Base-by-base conservation (phyloP, 2,113 vertebrate genomes). In the Catharus fuscescens region DNA sequence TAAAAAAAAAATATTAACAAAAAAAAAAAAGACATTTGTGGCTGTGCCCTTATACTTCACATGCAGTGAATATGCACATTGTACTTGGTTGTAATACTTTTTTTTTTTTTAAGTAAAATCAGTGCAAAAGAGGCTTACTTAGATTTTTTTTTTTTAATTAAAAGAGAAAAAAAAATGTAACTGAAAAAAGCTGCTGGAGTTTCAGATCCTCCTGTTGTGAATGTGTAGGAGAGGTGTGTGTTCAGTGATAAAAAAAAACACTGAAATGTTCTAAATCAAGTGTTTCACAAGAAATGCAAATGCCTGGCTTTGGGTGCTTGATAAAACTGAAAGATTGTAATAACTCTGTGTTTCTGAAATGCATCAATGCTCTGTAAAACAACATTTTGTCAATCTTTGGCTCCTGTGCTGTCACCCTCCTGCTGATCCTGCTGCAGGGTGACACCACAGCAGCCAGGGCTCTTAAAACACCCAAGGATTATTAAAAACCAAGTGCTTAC, bases 51-150 rank as follows among this genome's bases (percentile, higher is more conserved):
- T 98, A 98, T 98, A 98, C 98, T 98, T 34, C 97, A 97, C 97
- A 96, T 93, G 96, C 97, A 98, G 98, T 98, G 96, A 97, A 97
- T 95, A 97, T 98, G 98, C 98, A 98, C 96, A 95, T 98, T 97
- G 97, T 95, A 97, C 96, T 94, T 94, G 90, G 83, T 95, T 87
- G 57, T 97, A 89, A 95, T 93, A 47, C 98, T 85, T 97, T 98
- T 98, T 85, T 97, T 98, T 98, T 86, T 48, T 48, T 48, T 8
- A 18, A 29, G 94, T 92, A 50, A 94, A 97, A 81, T 93, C 97
- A 96, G 97, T 98, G 98, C 97, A 97, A 96, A 95, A 97, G 66
- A 97, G 92, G 47, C 96, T 96, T 95, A 94, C 96, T 92, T 94
- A 93, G 94, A 86, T 71, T 95, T 96, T 96, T 91, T 69, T 91